phyloP scores from a whole-genome alignment of 2,113 vertebrate genomes.

The Pipa parva region DNA sequence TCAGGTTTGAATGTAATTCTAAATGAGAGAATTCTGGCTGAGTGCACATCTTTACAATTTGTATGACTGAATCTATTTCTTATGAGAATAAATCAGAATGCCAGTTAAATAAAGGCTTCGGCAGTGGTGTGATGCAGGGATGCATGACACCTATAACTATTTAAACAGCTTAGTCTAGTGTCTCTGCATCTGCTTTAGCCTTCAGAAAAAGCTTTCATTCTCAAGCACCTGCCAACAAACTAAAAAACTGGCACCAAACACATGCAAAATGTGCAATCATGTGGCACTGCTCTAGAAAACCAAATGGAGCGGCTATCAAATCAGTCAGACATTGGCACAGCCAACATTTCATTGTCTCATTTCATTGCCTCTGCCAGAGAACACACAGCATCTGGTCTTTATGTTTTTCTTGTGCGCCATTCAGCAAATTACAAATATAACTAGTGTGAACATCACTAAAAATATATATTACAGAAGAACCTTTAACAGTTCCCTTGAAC shows the following conservation, averaged over 20 bases:
- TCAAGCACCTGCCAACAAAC: constrained; percentile 5
- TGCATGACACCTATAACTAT: neutral
- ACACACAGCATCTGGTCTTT: neutral
- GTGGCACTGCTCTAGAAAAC: constrained; percentile 8
- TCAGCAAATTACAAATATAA: constrained; percentile 8
- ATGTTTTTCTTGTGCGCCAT: constrained; percentile 5
- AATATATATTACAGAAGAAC: neutral
- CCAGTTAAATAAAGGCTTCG: neutral
- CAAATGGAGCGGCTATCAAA: neutral
- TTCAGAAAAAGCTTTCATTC: neutral
- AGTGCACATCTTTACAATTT: neutral
- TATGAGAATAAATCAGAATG: neutral
- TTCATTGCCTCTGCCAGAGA: neutral
- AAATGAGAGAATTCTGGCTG: neutral
- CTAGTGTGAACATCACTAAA: neutral
- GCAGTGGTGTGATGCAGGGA: neutral
- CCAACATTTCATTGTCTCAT: constrained; percentile 2
- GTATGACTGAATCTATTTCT: neutral
- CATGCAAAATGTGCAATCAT: constrained; percentile 17
- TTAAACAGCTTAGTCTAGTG: constrained; percentile 1
- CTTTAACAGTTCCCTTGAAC: neutral
- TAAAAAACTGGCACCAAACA: constrained; percentile 7
- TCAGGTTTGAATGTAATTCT: neutral
- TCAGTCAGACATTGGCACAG: neutral
- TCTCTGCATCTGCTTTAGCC: neutral